phyloP scores from a whole-genome alignment of 1,140 invertebrate species.

The Drosophila sturtevanti region DNA sequence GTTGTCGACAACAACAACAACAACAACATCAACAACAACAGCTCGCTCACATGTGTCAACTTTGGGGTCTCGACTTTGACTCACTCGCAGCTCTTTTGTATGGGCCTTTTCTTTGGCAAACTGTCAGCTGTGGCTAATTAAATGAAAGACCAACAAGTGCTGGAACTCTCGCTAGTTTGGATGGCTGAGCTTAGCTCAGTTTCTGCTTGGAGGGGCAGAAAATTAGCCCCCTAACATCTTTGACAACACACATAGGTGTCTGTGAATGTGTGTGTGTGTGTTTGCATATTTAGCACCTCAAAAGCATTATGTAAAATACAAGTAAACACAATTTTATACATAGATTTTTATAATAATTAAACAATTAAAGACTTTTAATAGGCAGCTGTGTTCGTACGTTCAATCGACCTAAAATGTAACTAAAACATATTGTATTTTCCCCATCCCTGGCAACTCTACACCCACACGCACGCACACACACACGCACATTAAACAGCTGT shows the following conservation, averaged over 20 bases:
- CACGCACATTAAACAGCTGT: constrained; percentile 35
- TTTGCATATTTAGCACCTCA: constrained; percentile 36
- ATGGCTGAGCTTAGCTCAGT: constrained; percentile 29
- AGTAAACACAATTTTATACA: background rate
- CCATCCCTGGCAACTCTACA: background rate
- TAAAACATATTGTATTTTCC: background rate
- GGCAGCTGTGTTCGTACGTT: background rate
- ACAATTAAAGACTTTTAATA: background rate
- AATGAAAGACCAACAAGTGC: constrained; percentile 75
- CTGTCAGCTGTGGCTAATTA: constrained; percentile 80
- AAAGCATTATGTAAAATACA: background rate
- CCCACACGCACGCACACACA: constrained; percentile 4
- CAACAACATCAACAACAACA: constrained; percentile 24
- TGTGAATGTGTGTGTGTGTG: constrained; percentile 18
- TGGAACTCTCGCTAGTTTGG: constrained; percentile 70
- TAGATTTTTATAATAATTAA: background rate
- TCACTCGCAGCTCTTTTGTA: constrained; percentile 29
- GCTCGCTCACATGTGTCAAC: constrained; percentile 49
- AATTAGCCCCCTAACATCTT: constrained; percentile 50
- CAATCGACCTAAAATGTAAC: background rate
- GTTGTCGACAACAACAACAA: constrained; percentile 36
- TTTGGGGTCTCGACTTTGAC: constrained; percentile 31
- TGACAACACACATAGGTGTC: constrained; percentile 8
- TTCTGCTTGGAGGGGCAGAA: constrained; percentile 59
- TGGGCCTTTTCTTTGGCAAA: constrained; percentile 68